These are phyloP conservation scores for Scytalopus superciliaris DNA, from an alignment of 2,113 vertebrate genomes.

Conservation along the genomic window DNA sequence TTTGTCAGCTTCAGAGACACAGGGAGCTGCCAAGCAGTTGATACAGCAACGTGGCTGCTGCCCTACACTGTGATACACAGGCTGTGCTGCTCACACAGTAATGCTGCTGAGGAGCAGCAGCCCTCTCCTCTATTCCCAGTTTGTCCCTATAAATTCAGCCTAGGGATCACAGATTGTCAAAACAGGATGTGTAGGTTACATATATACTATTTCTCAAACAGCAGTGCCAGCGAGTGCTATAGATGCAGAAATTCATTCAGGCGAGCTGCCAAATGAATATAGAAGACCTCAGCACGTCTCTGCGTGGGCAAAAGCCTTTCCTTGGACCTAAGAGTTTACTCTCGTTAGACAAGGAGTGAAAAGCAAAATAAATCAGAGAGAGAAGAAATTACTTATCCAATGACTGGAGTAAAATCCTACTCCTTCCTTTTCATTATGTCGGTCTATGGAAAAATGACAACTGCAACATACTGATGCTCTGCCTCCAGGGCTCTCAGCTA, in stretches of 20 bases:
- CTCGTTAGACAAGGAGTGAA: neutral
- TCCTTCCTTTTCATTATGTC: neutral
- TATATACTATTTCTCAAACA: neutral
- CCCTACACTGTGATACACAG: neutral
- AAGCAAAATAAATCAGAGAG: neutral
- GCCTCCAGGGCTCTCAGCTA: neutral
- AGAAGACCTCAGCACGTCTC: neutral
- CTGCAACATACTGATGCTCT: neutral
- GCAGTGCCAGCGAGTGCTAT: neutral
- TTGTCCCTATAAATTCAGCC: neutral
- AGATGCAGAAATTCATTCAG: neutral
- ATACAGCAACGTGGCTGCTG: neutral
- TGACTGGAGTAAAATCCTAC: neutral
- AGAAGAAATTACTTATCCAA: neutral
- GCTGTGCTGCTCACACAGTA: neutral
- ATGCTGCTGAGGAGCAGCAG: rapidly evolving
- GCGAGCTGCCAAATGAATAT: neutral
- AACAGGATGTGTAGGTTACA: neutral
- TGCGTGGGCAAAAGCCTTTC: neutral
- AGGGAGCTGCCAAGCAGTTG: neutral
- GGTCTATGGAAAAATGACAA: neutral
- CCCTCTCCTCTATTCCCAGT: no score
- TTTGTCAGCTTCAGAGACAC: neutral
- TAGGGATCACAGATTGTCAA: neutral
- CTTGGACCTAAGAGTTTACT: neutral